phyloP scores from a whole-genome alignment of 2,113 vertebrate genomes.

The Poecile atricapillus region DNA sequence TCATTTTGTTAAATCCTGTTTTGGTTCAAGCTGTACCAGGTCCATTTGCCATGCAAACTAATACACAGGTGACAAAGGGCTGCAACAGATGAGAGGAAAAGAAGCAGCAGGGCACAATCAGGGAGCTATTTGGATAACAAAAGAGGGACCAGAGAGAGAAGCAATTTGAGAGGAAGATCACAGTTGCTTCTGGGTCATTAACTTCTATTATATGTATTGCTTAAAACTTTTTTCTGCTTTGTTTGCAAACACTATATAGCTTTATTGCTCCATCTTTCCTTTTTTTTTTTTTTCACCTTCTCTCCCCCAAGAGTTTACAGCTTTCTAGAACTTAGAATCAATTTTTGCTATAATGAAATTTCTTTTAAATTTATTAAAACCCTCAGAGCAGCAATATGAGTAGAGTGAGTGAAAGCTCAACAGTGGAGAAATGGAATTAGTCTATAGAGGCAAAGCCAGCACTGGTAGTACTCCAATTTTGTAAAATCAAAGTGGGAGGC shows the following conservation, averaged over 20 bases:
- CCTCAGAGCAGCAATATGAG: not conserved
- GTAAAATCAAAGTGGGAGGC: not conserved
- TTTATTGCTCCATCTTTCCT: not conserved
- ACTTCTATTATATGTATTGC: not conserved
- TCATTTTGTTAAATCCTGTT: not conserved
- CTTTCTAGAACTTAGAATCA: not conserved
- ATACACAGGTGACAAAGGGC: not conserved
- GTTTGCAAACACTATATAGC: not conserved
- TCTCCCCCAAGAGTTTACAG: not conserved
- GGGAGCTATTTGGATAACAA: not conserved
- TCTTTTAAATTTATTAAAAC: not conserved
- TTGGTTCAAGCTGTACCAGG: not conserved
- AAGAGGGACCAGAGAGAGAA: not conserved
- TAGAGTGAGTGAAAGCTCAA: not conserved
- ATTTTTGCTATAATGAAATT: not conserved
- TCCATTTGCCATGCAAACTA: not conserved
- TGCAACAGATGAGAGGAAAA: not conserved
- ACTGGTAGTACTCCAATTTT: not conserved
- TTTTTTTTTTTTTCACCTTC: not conserved
- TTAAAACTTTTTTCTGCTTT: not conserved
- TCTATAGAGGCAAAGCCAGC: not conserved
- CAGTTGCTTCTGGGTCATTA: not conserved
- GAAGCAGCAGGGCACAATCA: rapidly evolving
- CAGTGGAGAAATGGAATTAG: not conserved
- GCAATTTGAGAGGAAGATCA: not conserved